Evolutionary conservation across 2,797 vertebrate species (phyloP).

Genomic region (Poeciliopsis infans): DNA sequence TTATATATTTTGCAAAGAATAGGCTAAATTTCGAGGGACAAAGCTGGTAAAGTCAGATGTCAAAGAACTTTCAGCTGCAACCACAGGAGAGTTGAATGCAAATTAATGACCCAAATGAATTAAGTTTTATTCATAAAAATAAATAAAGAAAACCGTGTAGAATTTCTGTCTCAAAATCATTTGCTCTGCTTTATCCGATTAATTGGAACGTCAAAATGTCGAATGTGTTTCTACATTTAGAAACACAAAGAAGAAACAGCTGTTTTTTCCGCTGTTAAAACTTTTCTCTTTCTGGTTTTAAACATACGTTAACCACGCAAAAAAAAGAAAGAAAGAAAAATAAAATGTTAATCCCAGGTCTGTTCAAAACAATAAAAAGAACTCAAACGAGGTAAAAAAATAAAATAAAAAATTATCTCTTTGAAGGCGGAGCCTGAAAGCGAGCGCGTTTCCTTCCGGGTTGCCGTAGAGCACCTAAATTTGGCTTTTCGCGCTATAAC

Average conservation of each 20-base stretch:
- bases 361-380: not conserved
- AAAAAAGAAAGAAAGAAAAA: not conserved
- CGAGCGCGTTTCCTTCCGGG: constrained; percentile 12
- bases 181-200: not conserved
- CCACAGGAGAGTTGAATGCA: not conserved
- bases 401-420: too few species aligned
- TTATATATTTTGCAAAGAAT: not conserved
- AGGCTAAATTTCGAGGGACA: not conserved
- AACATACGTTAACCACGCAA: not conserved
- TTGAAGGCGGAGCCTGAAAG: not conserved
- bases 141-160: not conserved
- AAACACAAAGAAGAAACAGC: not conserved
- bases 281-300: not conserved
- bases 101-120: not conserved
- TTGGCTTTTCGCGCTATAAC: constrained; percentile 49
- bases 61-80: not conserved
- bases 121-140: not conserved
- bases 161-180: not conserved
- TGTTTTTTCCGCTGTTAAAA: not conserved
- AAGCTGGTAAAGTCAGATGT: not conserved
- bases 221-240: not conserved
- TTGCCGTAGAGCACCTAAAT: constrained; percentile 39
- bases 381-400: not conserved
- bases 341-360: not conserved
- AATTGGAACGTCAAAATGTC: not conserved